Conservation (phyloP, 1,140 invertebrate genomes). For the Bombus sylvicola region DNA sequence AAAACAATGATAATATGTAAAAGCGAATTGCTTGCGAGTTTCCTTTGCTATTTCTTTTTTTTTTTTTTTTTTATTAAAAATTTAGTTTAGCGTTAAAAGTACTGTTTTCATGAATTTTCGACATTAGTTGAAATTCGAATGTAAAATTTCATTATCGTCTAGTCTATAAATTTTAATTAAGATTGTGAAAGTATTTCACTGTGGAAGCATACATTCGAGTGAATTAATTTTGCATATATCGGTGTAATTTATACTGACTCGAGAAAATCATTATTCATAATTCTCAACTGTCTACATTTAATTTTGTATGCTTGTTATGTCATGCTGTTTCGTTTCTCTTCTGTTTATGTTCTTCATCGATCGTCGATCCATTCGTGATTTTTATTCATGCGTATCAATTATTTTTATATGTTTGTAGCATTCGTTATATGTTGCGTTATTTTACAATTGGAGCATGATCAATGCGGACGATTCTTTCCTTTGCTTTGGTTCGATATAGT, state of each 20-base stretch:
- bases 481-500: neutral
- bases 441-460: constrained; percentile 37
- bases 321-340: constrained; percentile 7
- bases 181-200: neutral
- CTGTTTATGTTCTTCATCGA: constrained; percentile 5
- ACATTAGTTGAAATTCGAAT: neutral
- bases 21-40: constrained; percentile 5
- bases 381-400: neutral
- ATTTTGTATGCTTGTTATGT: constrained; percentile 23
- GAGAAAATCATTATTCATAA: neutral
- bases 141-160: neutral
- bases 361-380: neutral
- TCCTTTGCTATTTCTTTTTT: neutral
- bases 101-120: neutral
- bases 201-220: neutral
- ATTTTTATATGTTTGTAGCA: neutral
- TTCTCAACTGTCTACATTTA: neutral
- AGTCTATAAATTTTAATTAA: neutral
- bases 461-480: neutral
- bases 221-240: neutral
- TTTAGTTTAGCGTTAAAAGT: neutral
- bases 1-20: neutral
- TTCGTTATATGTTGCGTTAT: neutral
- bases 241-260: constrained; percentile 16
- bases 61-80: neutral